Conservation (phyloP, 2,113 vertebrate species). For the Acinonyx jubatus region DNA sequence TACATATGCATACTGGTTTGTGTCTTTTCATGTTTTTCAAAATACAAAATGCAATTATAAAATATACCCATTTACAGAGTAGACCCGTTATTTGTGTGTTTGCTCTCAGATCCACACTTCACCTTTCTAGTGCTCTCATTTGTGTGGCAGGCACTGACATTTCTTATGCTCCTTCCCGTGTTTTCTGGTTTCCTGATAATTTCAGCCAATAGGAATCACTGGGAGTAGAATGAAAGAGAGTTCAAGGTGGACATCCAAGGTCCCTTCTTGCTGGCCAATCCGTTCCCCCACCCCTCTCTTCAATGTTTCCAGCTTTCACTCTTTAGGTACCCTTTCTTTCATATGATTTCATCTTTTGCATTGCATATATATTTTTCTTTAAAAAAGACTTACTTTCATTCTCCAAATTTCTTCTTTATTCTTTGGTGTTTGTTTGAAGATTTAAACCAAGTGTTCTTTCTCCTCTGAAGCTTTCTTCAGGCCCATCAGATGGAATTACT, state of each 20-base stretch:
- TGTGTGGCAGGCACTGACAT: background rate
- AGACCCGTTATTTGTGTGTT: background rate
- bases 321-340: background rate
- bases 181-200: background rate
- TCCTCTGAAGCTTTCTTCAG: background rate
- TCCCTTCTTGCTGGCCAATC: background rate
- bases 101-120: background rate
- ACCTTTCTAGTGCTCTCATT: background rate
- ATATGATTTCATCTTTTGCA: background rate
- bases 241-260: background rate
- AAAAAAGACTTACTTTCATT: background rate
- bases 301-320: background rate
- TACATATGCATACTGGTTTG: background rate
- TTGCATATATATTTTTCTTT: background rate
- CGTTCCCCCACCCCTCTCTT: background rate
- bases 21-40: background rate
- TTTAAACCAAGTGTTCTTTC: background rate
- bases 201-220: background rate
- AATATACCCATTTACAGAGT: background rate
- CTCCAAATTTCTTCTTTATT: background rate
- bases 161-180: background rate
- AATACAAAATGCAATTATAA: background rate
- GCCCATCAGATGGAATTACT: background rate
- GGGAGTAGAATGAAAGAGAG: background rate
- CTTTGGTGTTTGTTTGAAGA: background rate